Base-by-base conservation (phyloP, 2,888 invertebrate species). In the Chromoteleia sp. region DNA sequence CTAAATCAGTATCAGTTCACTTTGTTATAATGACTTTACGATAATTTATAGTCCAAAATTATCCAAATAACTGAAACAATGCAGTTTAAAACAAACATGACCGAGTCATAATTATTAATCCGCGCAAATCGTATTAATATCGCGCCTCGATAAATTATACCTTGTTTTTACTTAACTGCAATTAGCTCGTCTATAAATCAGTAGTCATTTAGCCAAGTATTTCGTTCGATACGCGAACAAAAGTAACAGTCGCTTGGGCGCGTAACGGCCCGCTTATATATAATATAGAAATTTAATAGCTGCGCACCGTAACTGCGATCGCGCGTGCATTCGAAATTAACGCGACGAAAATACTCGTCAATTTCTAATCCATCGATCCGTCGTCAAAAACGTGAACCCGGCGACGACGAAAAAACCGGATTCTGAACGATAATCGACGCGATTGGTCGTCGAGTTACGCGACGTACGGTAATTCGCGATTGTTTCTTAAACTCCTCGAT, bases 171-270 rank as follows among this genome's bases (percentile, higher is more conserved):
- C 79, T 68, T 68, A 80, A 80, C 61, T 80, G 68, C 68, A 74
- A 74, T 74, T 68, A 80, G 74, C 68, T 61, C 68, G 74, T 74
- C 61, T 74, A 74, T 74, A 80, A 80, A 80, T 80, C 79, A 79
- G 73, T 52, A 73, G 67, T 68, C 79, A 79, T 79, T 80, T 80
- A 74, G 68, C 63, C 68, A 74, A 80, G 68, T 80, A 80, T 80
- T 79, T 79, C 73, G 79, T 68, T 73, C 79, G 68, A 74, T 74
- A 74, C 58, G 8, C 45, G 45, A 68, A 79, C 79, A 73, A 79
- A 73, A 79, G 73, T 68, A 79, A 73, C 68, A 74, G 48, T 77
- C 43, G 77, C 77, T 39, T 29, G 36, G 25, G 33, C 48, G 54
- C 54, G 43, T 56, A 70, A 77, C 73, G 10, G 52, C 15, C 2